A percentile compares a stretch with the other conserved stretches of the same genome.
Conservation (phyloP, 2,113 vertebrate species). For the Xenotilapia flavipinnis region DNA sequence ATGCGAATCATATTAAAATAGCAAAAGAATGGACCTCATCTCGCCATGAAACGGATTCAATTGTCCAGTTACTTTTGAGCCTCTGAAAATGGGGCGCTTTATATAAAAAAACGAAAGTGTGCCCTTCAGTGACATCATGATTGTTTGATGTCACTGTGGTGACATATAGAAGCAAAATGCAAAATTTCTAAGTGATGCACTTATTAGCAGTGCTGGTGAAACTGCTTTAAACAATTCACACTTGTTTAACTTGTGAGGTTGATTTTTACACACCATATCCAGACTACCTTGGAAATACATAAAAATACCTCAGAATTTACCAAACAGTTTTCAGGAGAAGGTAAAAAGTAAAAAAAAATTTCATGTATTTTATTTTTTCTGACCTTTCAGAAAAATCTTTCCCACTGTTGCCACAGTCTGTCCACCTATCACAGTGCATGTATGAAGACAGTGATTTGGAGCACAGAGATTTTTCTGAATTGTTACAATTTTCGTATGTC, state of each 20-base stretch:
- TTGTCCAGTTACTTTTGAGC: background rate
- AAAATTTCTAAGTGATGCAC: background rate
- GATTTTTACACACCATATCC: background rate
- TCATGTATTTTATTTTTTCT: background rate
- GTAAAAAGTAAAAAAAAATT: accelerated
- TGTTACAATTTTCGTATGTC: background rate
- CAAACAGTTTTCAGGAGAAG: background rate
- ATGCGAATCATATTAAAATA: background rate
- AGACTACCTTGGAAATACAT: background rate
- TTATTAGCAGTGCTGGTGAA: background rate
- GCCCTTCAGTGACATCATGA: background rate
- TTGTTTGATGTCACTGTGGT: background rate
- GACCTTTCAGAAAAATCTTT: background rate
- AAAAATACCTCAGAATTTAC: background rate
- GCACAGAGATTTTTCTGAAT: background rate
- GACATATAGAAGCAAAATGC: background rate
- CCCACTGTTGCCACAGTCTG: background rate
- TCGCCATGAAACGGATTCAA: background rate
- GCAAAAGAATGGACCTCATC: background rate
- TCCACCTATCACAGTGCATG: background rate
- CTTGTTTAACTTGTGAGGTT: background rate
- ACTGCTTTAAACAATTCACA: background rate
- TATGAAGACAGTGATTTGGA: background rate
- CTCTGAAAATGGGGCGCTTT: background rate
- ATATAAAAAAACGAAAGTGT: background rate